These are phyloP conservation scores for Campaea margaritaria DNA, from an alignment of 2,888 invertebrate genomes.

Conservation along the genomic window DNA sequence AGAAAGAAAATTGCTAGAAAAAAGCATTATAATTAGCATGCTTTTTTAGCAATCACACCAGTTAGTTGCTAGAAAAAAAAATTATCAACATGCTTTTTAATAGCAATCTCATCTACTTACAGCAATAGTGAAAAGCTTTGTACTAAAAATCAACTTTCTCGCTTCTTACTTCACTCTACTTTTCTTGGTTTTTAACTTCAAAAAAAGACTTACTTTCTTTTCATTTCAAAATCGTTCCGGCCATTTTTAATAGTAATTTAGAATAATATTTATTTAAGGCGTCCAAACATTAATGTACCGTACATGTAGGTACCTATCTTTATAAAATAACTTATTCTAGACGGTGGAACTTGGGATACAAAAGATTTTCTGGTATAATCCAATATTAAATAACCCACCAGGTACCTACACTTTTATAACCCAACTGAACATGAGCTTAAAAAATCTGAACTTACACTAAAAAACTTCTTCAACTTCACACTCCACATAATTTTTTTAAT, in stretches of 20 bases:
- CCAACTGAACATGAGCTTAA: too few species aligned
- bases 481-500: neutral
- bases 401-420: too few species aligned
- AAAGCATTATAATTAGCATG: neutral
- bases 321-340: too few species aligned
- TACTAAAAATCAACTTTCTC: neutral
- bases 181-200: neutral
- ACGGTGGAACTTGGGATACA: too few species aligned
- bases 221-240: constrained; percentile 78
- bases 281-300: constrained; percentile 3
- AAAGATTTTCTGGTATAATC: too few species aligned
- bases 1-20: too few species aligned
- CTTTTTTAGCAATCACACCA: too few species aligned
- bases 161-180: neutral
- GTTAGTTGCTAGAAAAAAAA: too few species aligned
- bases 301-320: too few species aligned
- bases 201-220: constrained; percentile 41
- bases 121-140: neutral
- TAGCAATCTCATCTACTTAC: neutral
- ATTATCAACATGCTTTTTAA: neutral
- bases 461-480: neutral
- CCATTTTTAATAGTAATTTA: constrained; percentile 80
- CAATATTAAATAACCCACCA: too few species aligned
- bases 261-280: constrained; percentile 52
- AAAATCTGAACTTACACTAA: neutral